Evolutionary conservation across 2,797 vertebrate genomes (phyloP), one percentile per base, ranked within the genome.

Genomic region (Knipowitschia caucasica): DNA sequence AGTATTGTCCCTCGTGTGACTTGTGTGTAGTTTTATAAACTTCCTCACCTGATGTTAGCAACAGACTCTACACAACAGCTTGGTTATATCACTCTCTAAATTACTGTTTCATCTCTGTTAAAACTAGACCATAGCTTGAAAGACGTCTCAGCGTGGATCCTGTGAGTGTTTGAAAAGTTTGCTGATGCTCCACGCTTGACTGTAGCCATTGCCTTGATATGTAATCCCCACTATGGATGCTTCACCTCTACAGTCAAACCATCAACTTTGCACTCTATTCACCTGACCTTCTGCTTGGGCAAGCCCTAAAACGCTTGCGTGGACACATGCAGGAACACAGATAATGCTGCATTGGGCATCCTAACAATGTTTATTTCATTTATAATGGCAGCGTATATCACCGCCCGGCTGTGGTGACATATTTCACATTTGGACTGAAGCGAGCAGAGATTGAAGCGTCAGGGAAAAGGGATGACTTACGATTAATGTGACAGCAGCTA

Each of bases 381-480:
- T 80, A 77, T 88, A 87, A 89, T 82, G 68, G 69, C 51, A 30
- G 73, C 33, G 77, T 89, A 85, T 79, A 87, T 89, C 80, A 84
- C 73, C 67, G 11, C 46, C n/a, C 62, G 71, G 47, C 45, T 68
- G 70, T 67, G 69, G 44, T 83, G 80, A 86, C 82, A 83, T 74
- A 59, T 80, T 81, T 74, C 40, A 15, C 71, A 83, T 82, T 78
- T 83, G 67, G 34, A 65, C 40, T 33, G 68, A 67, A 35, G 75
- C 14, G 18, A 69, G 73, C 24, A 47, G 78, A 77, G 75, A 86
- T 85, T 78, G 78, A 80, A 72, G 73, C 59, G 44, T 76, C 75
- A 59, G 64, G 34, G 39, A 39, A 53, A n/a, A 25, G 49, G 49
- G 29, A 62, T 80, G 80, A 88, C 64, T 87, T 86, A 82, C 74